These are phyloP conservation scores for Oncorhynchus kisutch DNA, from an alignment of 2,113 vertebrate species.

Conservation along the genomic window DNA sequence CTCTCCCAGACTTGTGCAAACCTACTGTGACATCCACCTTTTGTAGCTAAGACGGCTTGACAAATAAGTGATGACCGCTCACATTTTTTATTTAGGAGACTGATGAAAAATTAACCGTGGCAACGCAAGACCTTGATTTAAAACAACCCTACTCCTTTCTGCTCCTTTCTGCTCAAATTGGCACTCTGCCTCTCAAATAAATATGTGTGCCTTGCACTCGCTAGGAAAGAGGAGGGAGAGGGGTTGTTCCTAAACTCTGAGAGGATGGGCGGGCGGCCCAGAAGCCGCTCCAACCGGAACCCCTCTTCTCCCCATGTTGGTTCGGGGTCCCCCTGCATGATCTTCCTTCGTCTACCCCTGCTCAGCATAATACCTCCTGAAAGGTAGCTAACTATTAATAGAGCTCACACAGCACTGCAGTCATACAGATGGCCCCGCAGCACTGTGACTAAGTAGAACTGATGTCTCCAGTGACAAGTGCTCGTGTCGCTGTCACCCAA, in stretches of 20 bases:
- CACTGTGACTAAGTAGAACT: conserved; percentile 73
- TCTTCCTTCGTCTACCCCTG: conserved; percentile 60
- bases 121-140: conserved; percentile 67
- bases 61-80: conserved; percentile 78
- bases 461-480: conserved; percentile 72
- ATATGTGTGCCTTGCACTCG: conserved; percentile 46
- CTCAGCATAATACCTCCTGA: conserved; percentile 74
- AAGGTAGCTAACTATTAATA: conserved; percentile 79
- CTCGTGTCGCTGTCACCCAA: conserved; percentile 68
- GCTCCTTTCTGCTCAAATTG: conserved; percentile 42
- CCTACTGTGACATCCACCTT: conserved; percentile 67
- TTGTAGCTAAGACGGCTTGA: conserved; percentile 66
- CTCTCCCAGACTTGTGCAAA: conserved; percentile 66
- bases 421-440: conserved; percentile 70
- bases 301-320: conserved; percentile 39
- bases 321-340: conserved; percentile 62
- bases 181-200: conserved; percentile 66
- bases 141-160: conserved; percentile 35
- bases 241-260: conserved; percentile 33
- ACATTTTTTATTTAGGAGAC: conserved; percentile 77
- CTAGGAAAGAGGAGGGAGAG: conserved; percentile 25
- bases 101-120: conserved; percentile 68
- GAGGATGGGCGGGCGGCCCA: conserved; percentile 27
- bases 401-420: conserved; percentile 69
- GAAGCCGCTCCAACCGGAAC: conserved; percentile 35